A percentile compares a stretch with the other conserved stretches of the same genome.
phyloP scores from a whole-genome alignment of 2,113 vertebrate genomes.

The Pogonocichla stellata region DNA sequence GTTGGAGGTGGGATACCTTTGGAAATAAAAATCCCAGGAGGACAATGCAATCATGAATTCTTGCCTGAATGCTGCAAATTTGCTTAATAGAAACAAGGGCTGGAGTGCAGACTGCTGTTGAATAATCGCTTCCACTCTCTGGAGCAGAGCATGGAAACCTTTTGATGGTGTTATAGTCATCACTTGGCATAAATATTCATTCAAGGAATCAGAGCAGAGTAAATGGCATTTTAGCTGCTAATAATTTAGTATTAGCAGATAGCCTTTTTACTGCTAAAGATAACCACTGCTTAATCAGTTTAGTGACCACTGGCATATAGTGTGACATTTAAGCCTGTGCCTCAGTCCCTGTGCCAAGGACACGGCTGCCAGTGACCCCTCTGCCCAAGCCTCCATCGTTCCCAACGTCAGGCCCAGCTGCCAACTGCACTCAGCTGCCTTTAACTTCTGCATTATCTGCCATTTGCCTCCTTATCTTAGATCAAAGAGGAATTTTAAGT shows the following conservation, averaged over 20 bases:
- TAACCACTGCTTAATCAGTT: constrained; percentile 69
- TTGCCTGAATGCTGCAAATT: constrained; percentile 57
- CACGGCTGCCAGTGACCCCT: background rate
- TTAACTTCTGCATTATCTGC: background rate
- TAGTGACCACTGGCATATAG: constrained; percentile 59
- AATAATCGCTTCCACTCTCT: constrained; percentile 55
- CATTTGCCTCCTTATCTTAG: background rate
- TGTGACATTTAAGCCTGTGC: constrained; percentile 53
- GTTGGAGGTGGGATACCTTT: background rate
- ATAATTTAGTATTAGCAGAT: constrained; percentile 68
- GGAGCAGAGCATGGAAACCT: constrained; percentile 46
- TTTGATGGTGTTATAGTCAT: constrained; percentile 67
- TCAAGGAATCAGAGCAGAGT: constrained; percentile 67
- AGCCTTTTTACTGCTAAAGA: constrained; percentile 65
- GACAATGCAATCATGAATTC: constrained; percentile 20
- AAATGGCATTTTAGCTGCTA: constrained; percentile 70
- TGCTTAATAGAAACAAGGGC: constrained; percentile 68
- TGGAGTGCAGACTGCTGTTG: constrained; percentile 51
- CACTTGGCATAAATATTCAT: constrained; percentile 73
- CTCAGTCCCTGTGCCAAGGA: background rate
- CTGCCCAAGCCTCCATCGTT: background rate
- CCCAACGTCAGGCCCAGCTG: background rate
- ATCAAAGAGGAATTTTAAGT: constrained; percentile 7
- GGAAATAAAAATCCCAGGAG: constrained; percentile 23
- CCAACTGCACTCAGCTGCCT: background rate